phyloP scores from a whole-genome alignment of 1,140 invertebrate species.

The Cheumatopsyche charites region DNA sequence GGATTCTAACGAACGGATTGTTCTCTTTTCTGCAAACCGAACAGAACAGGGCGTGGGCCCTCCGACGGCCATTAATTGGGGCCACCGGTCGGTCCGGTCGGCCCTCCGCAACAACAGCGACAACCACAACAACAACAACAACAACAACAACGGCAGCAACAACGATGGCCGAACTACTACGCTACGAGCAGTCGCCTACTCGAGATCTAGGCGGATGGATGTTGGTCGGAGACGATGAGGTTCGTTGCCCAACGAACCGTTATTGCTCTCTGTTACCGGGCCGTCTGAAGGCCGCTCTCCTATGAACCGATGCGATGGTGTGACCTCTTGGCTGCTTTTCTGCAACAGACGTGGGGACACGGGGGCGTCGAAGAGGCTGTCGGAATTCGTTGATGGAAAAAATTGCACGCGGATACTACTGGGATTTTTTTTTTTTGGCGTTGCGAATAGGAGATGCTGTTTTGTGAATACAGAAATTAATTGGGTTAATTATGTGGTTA shows the following conservation, averaged over 20 bases:
- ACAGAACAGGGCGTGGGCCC: not conserved
- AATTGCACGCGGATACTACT: no score
- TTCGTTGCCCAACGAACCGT: not conserved
- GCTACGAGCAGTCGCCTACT: not conserved
- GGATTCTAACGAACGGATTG: no score
- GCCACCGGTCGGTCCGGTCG: not conserved
- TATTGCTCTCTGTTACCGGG: not conserved
- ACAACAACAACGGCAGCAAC: not conserved
- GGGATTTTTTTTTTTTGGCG: no score
- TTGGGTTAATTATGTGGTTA: no score
- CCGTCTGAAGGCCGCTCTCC: conserved; percentile 10
- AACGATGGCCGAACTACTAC: not conserved
- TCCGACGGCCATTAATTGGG: conserved; percentile 1
- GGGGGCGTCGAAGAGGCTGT: no score
- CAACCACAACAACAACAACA: conserved; percentile 1
- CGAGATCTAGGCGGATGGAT: not conserved
- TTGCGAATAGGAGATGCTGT: no score
- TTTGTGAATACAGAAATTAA: no score
- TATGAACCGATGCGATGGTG: not conserved
- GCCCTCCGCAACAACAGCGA: not conserved
- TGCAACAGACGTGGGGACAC: no score
- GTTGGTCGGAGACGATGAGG: no score
- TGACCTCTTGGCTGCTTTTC: no score
- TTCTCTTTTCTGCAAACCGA: no score
- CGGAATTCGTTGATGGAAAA: no score